Evolutionary conservation across 1,140 invertebrate genomes (phyloP).

Genomic region (Pseudomyrmex flavicornis): DNA sequence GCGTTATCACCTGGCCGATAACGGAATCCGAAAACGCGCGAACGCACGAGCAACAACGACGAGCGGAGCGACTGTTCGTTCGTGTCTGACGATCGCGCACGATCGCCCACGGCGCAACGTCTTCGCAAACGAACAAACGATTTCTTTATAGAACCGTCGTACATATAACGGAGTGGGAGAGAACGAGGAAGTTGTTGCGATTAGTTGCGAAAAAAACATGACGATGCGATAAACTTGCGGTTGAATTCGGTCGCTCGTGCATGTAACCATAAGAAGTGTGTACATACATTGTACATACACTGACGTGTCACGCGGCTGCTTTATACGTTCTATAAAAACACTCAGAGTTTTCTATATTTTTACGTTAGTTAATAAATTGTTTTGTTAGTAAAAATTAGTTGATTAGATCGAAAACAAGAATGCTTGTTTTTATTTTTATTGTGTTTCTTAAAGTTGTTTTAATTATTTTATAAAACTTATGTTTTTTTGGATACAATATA

Average conservation of each 20-base stretch:
- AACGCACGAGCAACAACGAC: not conserved
- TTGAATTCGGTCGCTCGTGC: not conserved
- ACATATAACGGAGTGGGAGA: constrained; percentile 3
- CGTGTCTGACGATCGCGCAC: constrained; percentile 1
- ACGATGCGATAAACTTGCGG: constrained; percentile 8
- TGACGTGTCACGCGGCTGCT: too few relatives aligned
- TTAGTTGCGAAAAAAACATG: constrained; percentile 8
- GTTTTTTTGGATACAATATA: too few relatives aligned
- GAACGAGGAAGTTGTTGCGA: constrained; percentile 22
- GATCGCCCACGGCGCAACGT: constrained; percentile 12
- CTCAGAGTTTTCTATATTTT: too few relatives aligned
- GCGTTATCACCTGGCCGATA: constrained; percentile 53
- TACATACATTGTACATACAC: too few relatives aligned
- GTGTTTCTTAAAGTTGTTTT: too few relatives aligned
- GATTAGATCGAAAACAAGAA: too few relatives aligned
- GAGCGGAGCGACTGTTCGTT: not conserved
- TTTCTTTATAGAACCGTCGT: constrained; percentile 1
- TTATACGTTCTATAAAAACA: too few relatives aligned
- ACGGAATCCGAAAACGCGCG: constrained; percentile 23
- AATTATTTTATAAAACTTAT: too few relatives aligned
- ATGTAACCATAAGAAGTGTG: not conserved
- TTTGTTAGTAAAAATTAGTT: too few relatives aligned
- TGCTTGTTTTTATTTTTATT: too few relatives aligned
- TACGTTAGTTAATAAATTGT: too few relatives aligned
- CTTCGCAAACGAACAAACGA: not conserved